Conservation (phyloP, 2,113 vertebrate species). For the Ptilonorhynchus violaceus region DNA sequence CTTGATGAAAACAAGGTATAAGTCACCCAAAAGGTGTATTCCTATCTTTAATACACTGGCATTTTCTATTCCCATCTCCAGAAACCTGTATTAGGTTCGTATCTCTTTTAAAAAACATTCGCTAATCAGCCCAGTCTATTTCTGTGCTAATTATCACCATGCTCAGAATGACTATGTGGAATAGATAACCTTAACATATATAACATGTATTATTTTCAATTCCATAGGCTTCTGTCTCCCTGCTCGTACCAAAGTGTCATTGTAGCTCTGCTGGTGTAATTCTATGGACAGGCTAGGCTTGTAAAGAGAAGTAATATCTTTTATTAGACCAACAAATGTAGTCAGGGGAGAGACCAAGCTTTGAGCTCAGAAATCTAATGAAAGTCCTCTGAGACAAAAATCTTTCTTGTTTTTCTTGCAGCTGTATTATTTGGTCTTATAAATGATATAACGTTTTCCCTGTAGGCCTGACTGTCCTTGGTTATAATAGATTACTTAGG, state of each 20-base stretch:
- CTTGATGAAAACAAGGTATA: neutral
- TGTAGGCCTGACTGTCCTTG: neutral
- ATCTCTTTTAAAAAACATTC: neutral
- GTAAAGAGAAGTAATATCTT: neutral
- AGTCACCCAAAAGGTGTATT: neutral
- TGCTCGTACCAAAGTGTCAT: neutral
- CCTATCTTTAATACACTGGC: neutral
- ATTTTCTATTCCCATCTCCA: neutral
- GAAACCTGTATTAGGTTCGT: neutral
- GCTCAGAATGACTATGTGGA: neutral
- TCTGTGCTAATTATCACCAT: neutral
- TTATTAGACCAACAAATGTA: conserved; percentile 14
- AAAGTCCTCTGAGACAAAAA: conserved; percentile 25
- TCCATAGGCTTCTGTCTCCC: neutral
- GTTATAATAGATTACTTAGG: neutral
- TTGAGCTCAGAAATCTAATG: conserved; percentile 32
- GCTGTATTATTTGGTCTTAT: conserved; percentile 26
- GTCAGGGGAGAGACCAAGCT: neutral
- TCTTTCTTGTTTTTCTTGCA: conserved; percentile 12
- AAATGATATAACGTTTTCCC: neutral
- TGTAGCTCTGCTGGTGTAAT: neutral
- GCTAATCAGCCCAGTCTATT: neutral
- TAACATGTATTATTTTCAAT: neutral
- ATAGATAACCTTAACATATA: neutral
- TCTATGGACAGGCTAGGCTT: neutral